Percentiles rank a stretch among this genome's conserved stretches.
Conservation (phyloP, 1,140 invertebrate genomes). For the Drosophila micromelanica region DNA sequence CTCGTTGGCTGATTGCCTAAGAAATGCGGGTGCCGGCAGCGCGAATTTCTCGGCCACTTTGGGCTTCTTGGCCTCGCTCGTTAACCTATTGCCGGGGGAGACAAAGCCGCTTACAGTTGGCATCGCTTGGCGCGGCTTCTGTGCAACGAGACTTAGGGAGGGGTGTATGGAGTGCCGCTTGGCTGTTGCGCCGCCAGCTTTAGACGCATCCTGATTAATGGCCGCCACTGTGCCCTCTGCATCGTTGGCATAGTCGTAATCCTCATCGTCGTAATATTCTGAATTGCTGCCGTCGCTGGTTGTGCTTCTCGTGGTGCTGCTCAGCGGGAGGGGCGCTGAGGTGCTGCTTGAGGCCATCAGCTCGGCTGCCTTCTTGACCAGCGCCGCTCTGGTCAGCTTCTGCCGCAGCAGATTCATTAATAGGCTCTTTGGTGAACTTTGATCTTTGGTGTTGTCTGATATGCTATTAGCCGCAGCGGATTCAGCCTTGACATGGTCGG, state of each 20-base stretch:
- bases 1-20: conserved; percentile 27
- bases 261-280: conserved; percentile 63
- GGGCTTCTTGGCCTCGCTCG: conserved; percentile 53
- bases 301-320: conserved; percentile 10
- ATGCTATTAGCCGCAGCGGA: conserved; percentile 3
- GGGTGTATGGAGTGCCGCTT: conserved; percentile 35
- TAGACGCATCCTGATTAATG: conserved; percentile 60
- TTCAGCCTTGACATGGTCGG: background rate
- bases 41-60: conserved; percentile 18
- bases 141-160: background rate
- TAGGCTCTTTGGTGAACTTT: conserved; percentile 16
- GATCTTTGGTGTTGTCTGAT: background rate
- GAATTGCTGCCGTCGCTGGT: conserved; percentile 9
- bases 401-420: conserved; percentile 37
- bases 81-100: conserved; percentile 51
- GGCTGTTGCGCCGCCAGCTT: conserved; percentile 16
- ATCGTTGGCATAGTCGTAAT: conserved; percentile 51
- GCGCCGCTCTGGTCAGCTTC: conserved; percentile 25
- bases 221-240: conserved; percentile 24
- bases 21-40: conserved; percentile 22
- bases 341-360: conserved; percentile 11
- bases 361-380: background rate
- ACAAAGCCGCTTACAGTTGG: conserved; percentile 42
- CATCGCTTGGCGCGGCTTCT: conserved; percentile 17
- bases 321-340: background rate